Percentiles rank a stretch among this genome's conserved stretches.
phyloP scores from a whole-genome alignment of 2,113 vertebrate species.

The Dasyurus viverrinus region DNA sequence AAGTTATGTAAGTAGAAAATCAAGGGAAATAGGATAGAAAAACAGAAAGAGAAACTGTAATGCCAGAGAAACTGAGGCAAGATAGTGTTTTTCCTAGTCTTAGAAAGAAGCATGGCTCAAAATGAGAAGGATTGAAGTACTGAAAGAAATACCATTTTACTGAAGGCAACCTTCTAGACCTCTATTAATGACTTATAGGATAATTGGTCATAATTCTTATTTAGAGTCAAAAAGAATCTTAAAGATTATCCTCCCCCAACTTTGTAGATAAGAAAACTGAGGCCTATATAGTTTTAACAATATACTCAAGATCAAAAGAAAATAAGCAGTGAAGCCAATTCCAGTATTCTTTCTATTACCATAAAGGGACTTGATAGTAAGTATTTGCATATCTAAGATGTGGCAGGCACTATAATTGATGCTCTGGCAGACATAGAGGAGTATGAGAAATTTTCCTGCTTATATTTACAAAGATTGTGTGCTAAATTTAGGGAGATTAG shows the following conservation, averaged over 20 bases:
- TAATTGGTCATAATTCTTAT: neutral
- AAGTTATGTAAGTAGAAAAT: neutral
- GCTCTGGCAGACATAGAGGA: neutral
- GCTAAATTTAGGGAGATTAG: neutral
- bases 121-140: neutral
- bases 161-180: neutral
- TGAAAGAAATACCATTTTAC: neutral
- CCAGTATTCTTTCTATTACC: neutral
- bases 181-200: neutral
- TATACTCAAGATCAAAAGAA: neutral
- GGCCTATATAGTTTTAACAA: neutral
- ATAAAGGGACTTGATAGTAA: neutral
- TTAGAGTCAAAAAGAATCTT: neutral
- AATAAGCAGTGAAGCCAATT: neutral
- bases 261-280: neutral
- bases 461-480: neutral
- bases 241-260: neutral
- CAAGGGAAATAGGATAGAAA: neutral
- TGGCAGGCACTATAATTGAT: neutral
- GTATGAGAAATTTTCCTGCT: neutral
- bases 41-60: neutral
- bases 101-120: neutral
- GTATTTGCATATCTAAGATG: neutral
- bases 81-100: neutral
- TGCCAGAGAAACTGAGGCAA: no score